These are phyloP conservation scores for Venturia canescens DNA, from an alignment of 1,140 invertebrate genomes.

Conservation along the genomic window DNA sequence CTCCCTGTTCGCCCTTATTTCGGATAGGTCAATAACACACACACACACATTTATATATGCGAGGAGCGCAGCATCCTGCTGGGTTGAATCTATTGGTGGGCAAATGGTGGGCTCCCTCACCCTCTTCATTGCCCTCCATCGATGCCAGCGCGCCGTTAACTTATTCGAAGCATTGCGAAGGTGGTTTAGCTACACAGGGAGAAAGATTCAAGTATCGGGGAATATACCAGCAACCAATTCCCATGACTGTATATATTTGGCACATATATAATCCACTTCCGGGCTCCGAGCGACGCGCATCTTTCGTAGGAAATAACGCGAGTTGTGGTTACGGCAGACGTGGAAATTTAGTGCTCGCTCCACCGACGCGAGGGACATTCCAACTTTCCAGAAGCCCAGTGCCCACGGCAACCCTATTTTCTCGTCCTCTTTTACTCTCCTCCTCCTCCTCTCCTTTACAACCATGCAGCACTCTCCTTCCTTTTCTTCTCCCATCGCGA, in stretches of 20 bases:
- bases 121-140: not conserved
- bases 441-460: not conserved
- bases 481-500: not conserved
- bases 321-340: constrained; percentile 39
- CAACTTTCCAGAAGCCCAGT: constrained; percentile 34
- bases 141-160: not conserved
- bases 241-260: not conserved
- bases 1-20: not conserved
- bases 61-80: not conserved
- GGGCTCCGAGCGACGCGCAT: constrained; percentile 15
- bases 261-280: not conserved
- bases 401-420: not conserved
- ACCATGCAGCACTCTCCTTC: not conserved
- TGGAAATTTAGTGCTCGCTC: constrained; percentile 34
- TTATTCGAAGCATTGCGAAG: not conserved
- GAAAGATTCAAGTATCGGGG: not conserved
- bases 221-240: not conserved
- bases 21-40: constrained; percentile 15
- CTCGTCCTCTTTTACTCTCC: not conserved
- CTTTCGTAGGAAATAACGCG: constrained; percentile 37
- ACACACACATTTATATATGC: constrained; percentile 9
- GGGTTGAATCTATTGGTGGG: not conserved
- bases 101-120: not conserved
- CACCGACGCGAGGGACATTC: constrained; percentile 37
- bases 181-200: not conserved